phyloP scores from a whole-genome alignment of 92 coral and sea anemone genomes.

The Muricea muricata region DNA sequence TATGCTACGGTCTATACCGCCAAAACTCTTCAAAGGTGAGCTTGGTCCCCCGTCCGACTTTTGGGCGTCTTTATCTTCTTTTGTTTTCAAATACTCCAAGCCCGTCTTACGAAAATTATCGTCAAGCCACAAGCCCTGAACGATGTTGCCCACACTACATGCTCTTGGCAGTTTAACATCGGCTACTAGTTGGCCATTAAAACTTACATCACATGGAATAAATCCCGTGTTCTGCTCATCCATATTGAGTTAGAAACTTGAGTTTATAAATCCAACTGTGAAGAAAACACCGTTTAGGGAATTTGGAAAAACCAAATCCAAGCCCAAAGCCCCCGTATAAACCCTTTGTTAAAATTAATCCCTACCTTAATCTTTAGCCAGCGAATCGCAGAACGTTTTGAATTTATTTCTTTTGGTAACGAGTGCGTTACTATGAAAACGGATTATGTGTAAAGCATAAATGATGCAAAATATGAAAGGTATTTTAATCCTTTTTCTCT shows the following conservation, averaged over 20 bases:
- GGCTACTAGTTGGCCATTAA: slow-evolving; percentile 15
- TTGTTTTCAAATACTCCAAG: slow-evolving; percentile 17
- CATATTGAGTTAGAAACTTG: slow-evolving; percentile 15
- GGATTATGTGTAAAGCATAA: slow-evolving; percentile 21
- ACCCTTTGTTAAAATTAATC: slow-evolving; percentile 40
- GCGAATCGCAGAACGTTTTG: not conserved
- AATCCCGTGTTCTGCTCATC: slow-evolving; percentile 1
- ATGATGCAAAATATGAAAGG: slow-evolving; percentile 23
- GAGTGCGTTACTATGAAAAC: slow-evolving; percentile 22
- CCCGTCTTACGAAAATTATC: slow-evolving; percentile 31
- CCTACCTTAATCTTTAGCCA: slow-evolving; percentile 13
- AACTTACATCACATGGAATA: slow-evolving; percentile 31
- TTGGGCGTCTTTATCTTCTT: not conserved
- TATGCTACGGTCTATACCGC: slow-evolving; percentile 6
- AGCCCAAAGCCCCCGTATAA: not conserved
- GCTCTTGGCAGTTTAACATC: slow-evolving; percentile 18
- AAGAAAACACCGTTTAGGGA: not conserved
- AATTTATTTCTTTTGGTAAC: slow-evolving; percentile 1
- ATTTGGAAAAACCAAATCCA: not conserved
- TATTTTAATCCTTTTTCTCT: slow-evolving; percentile 3
- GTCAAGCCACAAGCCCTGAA: slow-evolving; percentile 33
- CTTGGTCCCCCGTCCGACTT: not conserved
- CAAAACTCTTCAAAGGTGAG: not conserved
- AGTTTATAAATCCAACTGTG: not conserved
- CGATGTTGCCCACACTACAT: slow-evolving; percentile 20